Percentiles rank a stretch among this genome's conserved stretches.
These are phyloP conservation scores for Craniophora ligustri DNA, from an alignment of 2,888 invertebrate species.

Conservation along the genomic window DNA sequence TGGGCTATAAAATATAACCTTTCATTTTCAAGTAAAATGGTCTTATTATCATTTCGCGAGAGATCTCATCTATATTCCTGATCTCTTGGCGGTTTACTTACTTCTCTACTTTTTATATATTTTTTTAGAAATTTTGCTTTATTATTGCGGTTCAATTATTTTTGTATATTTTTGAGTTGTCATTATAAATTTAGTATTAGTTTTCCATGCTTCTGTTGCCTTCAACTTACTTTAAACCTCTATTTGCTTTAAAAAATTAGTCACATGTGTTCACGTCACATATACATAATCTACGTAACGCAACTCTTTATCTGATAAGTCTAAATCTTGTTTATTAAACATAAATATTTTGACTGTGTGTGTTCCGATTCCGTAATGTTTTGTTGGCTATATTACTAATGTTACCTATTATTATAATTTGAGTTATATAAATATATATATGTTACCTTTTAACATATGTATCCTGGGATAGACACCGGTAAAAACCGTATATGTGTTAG, in stretches of 20 bases:
- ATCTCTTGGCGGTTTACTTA: no score
- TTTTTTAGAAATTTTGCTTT: no score
- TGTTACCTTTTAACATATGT: no score
- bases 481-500: no score
- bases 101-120: no score
- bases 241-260: slow-evolving; percentile 21
- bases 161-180: background rate
- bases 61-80: no score
- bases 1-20: no score
- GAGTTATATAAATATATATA: no score
- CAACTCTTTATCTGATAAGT: slow-evolving; percentile 41
- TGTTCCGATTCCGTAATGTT: slow-evolving; percentile 38
- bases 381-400: background rate
- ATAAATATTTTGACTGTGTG: slow-evolving; percentile 48
- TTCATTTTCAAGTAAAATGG: no score
- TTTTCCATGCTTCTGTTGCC: background rate
- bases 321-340: slow-evolving; percentile 43
- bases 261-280: slow-evolving; percentile 51
- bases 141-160: no score
- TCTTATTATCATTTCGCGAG: no score
- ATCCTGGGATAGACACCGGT: no score
- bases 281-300: slow-evolving; percentile 29
- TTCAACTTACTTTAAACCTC: background rate
- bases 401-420: background rate
- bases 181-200: background rate